Conservation (phyloP, 2,113 vertebrate species). For the Ia io region DNA sequence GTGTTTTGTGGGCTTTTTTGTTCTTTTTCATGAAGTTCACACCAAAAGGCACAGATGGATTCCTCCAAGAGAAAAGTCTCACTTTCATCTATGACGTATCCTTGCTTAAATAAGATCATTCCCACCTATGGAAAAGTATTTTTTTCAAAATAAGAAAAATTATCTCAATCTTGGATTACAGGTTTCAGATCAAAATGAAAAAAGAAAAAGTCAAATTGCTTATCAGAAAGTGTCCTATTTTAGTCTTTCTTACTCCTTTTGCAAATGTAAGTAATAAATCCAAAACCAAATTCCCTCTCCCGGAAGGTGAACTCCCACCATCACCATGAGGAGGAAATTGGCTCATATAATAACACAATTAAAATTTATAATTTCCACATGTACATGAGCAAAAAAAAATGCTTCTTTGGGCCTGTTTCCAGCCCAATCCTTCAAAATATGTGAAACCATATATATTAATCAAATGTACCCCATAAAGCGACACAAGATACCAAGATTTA, state of each 20-base stretch:
- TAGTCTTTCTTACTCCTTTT: not conserved
- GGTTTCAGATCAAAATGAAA: constrained; percentile 34
- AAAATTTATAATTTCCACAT: constrained; percentile 21
- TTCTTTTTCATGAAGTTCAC: not conserved
- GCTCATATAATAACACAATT: constrained; percentile 27
- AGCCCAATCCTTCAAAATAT: constrained; percentile 35
- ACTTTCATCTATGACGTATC: not conserved
- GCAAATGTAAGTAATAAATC: constrained; percentile 64
- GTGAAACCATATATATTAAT: constrained; percentile 17
- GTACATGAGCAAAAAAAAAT: not conserved
- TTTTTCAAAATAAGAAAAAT: not conserved
- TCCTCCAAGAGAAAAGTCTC: not conserved
- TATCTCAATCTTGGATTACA: not conserved
- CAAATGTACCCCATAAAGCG: not conserved
- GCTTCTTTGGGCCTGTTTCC: not conserved
- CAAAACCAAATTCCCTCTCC: constrained; percentile 38
- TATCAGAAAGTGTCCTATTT: constrained; percentile 17
- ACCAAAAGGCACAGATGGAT: not conserved
- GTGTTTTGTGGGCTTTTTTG: not conserved
- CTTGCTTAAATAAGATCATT: not conserved
- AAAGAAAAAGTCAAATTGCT: not conserved
- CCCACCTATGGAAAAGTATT: not conserved
- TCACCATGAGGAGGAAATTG: not conserved
- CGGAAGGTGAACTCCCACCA: not conserved
- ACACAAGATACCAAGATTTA: not conserved